phyloP scores from a whole-genome alignment of 1,140 invertebrate species.

The Sycophaga agraensis region DNA sequence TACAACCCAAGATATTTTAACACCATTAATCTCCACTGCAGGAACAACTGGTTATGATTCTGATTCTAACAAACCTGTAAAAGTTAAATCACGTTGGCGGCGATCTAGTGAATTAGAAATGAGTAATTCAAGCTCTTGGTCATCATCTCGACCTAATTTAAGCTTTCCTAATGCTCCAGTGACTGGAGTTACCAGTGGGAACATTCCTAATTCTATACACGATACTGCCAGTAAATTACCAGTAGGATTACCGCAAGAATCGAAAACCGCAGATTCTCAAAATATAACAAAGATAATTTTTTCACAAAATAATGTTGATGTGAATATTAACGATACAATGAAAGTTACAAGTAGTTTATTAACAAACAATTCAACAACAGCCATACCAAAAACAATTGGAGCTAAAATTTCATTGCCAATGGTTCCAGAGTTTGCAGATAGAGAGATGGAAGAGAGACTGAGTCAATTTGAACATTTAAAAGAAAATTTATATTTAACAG shows the following conservation, averaged over 20 bases:
- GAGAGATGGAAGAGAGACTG: slow-evolving; percentile 70
- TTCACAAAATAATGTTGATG: slow-evolving; percentile 16
- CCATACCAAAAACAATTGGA: slow-evolving; percentile 36
- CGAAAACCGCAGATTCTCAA: slow-evolving; percentile 35
- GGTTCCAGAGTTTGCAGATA: slow-evolving; percentile 47
- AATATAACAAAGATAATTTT: not conserved
- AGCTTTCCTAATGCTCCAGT: slow-evolving; percentile 39
- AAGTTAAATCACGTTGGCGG: slow-evolving; percentile 84
- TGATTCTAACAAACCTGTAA: slow-evolving; percentile 70
- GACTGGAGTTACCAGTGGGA: slow-evolving; percentile 31
- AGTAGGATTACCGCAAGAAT: slow-evolving; percentile 15
- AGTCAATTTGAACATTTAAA: slow-evolving; percentile 78
- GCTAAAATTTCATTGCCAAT: slow-evolving; percentile 46
- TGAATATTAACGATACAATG: slow-evolving; percentile 19
- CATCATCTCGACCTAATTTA: slow-evolving; percentile 42
- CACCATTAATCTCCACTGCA: slow-evolving; percentile 33
- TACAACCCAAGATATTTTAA: slow-evolving; percentile 36
- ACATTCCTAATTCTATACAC: not conserved
- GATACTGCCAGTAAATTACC: slow-evolving; percentile 17
- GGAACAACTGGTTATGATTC: slow-evolving; percentile 48
- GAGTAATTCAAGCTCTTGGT: slow-evolving; percentile 52
- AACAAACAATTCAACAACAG: slow-evolving; percentile 2
- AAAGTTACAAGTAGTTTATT: slow-evolving; percentile 19
- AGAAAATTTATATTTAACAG: slow-evolving; percentile 84
- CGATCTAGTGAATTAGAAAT: slow-evolving; percentile 81